Percentiles rank a stretch among this genome's conserved stretches.
These are phyloP conservation scores for Xestia xanthographa DNA, from an alignment of 2,888 invertebrate species.

Conservation along the genomic window DNA sequence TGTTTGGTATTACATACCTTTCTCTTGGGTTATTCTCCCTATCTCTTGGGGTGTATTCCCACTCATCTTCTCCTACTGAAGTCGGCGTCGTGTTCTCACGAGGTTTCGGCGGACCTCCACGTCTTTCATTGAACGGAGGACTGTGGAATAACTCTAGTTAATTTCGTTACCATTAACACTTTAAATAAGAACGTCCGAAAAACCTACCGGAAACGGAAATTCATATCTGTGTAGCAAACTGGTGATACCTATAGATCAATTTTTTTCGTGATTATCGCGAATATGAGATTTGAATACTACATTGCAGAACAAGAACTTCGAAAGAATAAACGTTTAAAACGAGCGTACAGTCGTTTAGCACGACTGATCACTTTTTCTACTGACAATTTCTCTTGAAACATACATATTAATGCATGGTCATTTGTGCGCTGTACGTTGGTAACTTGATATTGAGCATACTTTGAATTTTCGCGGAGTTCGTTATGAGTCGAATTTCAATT, in stretches of 20 bases:
- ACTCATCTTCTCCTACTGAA: slow-evolving; percentile 59
- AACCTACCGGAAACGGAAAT: slow-evolving; percentile 32
- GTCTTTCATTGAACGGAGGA: slow-evolving; percentile 67
- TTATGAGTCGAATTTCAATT: slow-evolving; percentile 14
- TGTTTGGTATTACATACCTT: slow-evolving; percentile 46
- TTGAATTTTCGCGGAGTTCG: slow-evolving; percentile 15
- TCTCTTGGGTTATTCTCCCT: slow-evolving; percentile 57
- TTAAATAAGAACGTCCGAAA: slow-evolving; percentile 1
- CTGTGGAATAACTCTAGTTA: slow-evolving; percentile 25
- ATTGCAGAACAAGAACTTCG: slow-evolving; percentile 28
- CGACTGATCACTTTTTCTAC: slow-evolving; percentile 40
- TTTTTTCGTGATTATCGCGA: neutral
- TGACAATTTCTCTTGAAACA: slow-evolving; percentile 55
- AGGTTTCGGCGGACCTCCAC: slow-evolving; percentile 76
- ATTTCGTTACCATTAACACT: neutral
- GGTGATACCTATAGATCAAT: neutral
- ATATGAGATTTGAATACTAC: neutral
- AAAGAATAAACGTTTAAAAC: slow-evolving; percentile 16
- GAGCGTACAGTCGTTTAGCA: slow-evolving; percentile 31
- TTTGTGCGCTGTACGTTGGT: slow-evolving; percentile 27
- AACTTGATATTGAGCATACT: slow-evolving; percentile 42
- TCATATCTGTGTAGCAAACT: slow-evolving; percentile 17
- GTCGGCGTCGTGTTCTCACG: slow-evolving; percentile 74
- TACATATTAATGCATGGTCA: slow-evolving; percentile 51
- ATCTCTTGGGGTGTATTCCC: slow-evolving; percentile 57